phyloP scores from a whole-genome alignment of 2,113 vertebrate genomes.

The Clarias gariepinus region DNA sequence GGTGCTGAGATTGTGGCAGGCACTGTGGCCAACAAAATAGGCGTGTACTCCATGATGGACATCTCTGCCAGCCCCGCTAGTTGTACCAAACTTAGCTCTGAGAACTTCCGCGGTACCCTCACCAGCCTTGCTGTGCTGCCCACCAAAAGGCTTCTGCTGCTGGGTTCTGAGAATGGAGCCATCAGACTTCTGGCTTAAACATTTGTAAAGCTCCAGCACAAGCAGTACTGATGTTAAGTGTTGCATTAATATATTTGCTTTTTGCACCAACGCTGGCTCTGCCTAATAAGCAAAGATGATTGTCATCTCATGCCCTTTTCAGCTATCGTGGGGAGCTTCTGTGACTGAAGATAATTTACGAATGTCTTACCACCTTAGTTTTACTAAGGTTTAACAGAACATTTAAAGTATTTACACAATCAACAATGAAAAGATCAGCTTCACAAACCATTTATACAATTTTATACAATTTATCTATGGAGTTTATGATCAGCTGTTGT shows the following conservation, averaged over 20 bases:
- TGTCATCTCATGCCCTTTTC: slow-evolving; percentile 25
- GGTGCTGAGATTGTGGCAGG: slow-evolving; percentile 88
- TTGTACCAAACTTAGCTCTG: slow-evolving; percentile 91
- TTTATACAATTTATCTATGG: slow-evolving; percentile 53
- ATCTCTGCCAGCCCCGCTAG: slow-evolving; percentile 81
- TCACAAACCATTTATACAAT: slow-evolving; percentile 44
- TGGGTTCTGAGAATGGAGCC: slow-evolving; percentile 93
- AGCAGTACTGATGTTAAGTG: slow-evolving; percentile 32
- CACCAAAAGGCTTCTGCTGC: slow-evolving; percentile 90
- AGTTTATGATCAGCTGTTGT: slow-evolving; percentile 47
- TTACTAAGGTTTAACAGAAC: slow-evolving; percentile 55
- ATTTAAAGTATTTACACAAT: slow-evolving; percentile 45
- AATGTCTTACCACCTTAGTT: slow-evolving; percentile 50
- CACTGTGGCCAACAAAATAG: slow-evolving; percentile 93
- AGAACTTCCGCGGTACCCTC: slow-evolving; percentile 95
- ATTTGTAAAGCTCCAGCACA: slow-evolving; percentile 34
- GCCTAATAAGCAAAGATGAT: slow-evolving; percentile 31
- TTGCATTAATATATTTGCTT: slow-evolving; percentile 40
- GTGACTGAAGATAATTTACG: slow-evolving; percentile 33
- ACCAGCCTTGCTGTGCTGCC: slow-evolving; percentile 92
- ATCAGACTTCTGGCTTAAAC: slow-evolving; percentile 85
- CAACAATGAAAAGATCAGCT: neutral
- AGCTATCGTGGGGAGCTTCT: slow-evolving; percentile 1
- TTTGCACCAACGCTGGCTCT: slow-evolving; percentile 46
- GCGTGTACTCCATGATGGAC: slow-evolving; percentile 90